Evolutionary conservation across 2,797 vertebrate genomes (phyloP).

Genomic region (Ispidina lecontei): DNA sequence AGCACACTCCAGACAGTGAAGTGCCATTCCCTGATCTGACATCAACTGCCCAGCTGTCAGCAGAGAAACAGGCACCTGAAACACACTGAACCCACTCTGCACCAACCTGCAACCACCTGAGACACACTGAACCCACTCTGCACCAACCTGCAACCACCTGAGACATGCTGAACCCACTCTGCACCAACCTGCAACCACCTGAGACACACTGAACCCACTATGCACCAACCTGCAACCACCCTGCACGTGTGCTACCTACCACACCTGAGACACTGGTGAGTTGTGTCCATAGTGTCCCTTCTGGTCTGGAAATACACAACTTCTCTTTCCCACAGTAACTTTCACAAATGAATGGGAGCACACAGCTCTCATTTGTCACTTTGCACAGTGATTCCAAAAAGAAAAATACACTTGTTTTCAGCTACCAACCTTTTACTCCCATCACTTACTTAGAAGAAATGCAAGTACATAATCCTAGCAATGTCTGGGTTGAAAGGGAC

Average conservation of each 20-base stretch:
- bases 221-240: not conserved
- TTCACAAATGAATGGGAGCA: not conserved
- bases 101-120: too few relatives aligned
- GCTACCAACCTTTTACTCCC: not conserved
- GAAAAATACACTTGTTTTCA: not conserved
- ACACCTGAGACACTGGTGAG: not conserved
- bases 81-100: not conserved
- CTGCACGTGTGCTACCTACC: accelerated
- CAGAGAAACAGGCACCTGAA: not conserved
- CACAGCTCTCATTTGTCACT: not conserved
- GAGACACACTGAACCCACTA: too few relatives aligned
- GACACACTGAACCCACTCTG: too few relatives aligned
- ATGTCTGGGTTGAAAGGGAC: too few relatives aligned
- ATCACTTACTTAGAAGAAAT: not conserved
- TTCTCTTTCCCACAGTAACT: not conserved
- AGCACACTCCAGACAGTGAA: not conserved
- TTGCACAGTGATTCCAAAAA: not conserved
- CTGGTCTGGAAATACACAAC: not conserved
- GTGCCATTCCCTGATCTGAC: not conserved
- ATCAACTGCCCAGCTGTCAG: not conserved
- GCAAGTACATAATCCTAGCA: too few relatives aligned
- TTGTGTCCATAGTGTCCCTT: accelerated
- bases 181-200: too few relatives aligned
- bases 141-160: too few relatives aligned
- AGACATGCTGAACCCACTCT: too few relatives aligned